Conservation (phyloP, 92 coral and sea anemone genomes). For the Epizoanthus scotinus region DNA sequence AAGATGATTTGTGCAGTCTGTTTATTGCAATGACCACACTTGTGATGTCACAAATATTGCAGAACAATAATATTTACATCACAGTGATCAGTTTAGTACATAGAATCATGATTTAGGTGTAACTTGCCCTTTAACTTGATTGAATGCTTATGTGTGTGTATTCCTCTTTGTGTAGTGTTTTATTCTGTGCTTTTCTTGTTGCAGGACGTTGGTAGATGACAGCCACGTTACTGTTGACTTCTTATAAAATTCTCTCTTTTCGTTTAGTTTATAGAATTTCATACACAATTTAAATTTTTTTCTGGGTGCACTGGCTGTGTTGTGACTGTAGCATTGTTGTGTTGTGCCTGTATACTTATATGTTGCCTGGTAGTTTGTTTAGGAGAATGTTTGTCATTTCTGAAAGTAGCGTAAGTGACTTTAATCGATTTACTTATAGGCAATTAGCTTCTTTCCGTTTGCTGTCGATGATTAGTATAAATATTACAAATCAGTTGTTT, state of each 20-base stretch:
- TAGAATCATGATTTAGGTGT: too few relatives aligned
- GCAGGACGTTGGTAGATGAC: constrained; percentile 95
- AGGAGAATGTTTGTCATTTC: neutral
- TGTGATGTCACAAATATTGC: too few relatives aligned
- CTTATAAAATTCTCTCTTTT: constrained; percentile 50
- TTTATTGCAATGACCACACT: too few relatives aligned
- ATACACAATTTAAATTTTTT: neutral
- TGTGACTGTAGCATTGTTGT: neutral
- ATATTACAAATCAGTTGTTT: neutral
- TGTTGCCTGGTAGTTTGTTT: constrained; percentile 26
- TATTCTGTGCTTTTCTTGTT: constrained; percentile 39
- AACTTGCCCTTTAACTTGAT: neutral
- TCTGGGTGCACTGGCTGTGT: constrained; percentile 33
- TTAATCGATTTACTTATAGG: neutral
- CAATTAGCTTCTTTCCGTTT: neutral
- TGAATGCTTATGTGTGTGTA: too few relatives aligned
- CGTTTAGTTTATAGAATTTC: neutral
- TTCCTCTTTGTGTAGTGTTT: neutral
- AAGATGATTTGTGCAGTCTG: too few relatives aligned
- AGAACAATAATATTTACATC: too few relatives aligned
- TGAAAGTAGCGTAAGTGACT: neutral
- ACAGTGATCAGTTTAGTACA: too few relatives aligned
- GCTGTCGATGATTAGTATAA: neutral
- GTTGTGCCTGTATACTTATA: neutral
- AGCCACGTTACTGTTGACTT: constrained; percentile 99